These are phyloP conservation scores for Xiphophorus couchianus DNA, from an alignment of 2,113 vertebrate species.

Conservation along the genomic window DNA sequence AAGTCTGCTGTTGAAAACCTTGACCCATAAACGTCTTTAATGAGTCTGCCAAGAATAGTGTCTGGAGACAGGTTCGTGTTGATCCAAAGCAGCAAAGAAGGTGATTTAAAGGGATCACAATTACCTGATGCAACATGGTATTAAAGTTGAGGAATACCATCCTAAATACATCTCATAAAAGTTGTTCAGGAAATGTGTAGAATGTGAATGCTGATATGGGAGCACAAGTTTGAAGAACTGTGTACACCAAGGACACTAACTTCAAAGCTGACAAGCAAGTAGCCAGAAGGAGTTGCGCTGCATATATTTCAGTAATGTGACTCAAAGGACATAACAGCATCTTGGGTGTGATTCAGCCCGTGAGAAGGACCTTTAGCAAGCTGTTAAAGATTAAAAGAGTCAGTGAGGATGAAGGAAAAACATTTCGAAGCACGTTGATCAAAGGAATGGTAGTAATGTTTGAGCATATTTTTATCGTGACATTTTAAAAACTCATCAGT, in stretches of 20 bases:
- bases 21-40: neutral
- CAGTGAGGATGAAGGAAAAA: neutral
- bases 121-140: slow-evolving; percentile 9
- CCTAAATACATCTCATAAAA: neutral
- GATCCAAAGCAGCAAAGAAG: neutral
- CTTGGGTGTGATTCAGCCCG: neutral
- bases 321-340: neutral
- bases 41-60: neutral
- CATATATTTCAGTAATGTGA: neutral
- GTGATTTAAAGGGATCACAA: neutral
- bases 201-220: neutral
- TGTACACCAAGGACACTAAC: neutral
- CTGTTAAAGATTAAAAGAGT: neutral
- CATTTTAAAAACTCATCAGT: neutral
- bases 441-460: neutral
- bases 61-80: neutral
- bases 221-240: neutral
- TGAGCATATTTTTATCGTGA: neutral
- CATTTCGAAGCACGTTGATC: neutral
- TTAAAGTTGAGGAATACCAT: neutral
- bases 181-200: neutral
- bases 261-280: neutral
- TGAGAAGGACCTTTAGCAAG: neutral
- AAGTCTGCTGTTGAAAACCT: neutral
- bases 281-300: neutral